A percentile compares a stretch with the other conserved stretches of the same genome.
phyloP scores from a whole-genome alignment of 2,113 vertebrate genomes.

The Nerophis ophidion region DNA sequence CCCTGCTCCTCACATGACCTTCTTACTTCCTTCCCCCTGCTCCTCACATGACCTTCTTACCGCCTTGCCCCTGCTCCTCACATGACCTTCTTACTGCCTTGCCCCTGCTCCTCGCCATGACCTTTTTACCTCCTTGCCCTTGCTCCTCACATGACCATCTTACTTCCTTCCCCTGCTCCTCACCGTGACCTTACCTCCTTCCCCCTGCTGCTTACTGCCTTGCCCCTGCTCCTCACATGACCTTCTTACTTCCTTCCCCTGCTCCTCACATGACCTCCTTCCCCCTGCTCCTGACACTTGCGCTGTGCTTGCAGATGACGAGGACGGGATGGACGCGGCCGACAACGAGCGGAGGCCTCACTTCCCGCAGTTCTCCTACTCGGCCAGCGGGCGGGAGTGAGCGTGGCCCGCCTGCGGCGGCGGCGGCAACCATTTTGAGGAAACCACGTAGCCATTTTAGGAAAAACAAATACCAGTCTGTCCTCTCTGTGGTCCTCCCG shows the following conservation, averaged over 20 bases:
- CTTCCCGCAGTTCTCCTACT: conserved; percentile 96
- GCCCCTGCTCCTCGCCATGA: too few relatives aligned
- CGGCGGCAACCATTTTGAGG: conserved; percentile 66
- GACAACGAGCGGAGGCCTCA: conserved; percentile 92
- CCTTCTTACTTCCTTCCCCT: not conserved
- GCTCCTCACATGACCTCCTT: too few relatives aligned
- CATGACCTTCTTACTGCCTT: too few relatives aligned
- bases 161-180: too few relatives aligned
- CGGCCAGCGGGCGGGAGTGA: conserved; percentile 92
- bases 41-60: too few relatives aligned
- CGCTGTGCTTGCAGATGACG: conserved; percentile 75
- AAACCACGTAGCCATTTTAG: conserved; percentile 75
- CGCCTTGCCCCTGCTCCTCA: too few relatives aligned
- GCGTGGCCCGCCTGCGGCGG: conserved; percentile 4
- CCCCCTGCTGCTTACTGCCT: too few relatives aligned
- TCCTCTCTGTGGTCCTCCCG: conserved; percentile 62
- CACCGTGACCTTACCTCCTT: too few relatives aligned
- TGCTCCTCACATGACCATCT: too few relatives aligned
- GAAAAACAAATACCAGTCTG: conserved; percentile 63
- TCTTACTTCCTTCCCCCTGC: too few relatives aligned
- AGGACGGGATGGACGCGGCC: conserved; percentile 90
- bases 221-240: not conserved
- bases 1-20: too few relatives aligned
- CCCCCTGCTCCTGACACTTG: not conserved
- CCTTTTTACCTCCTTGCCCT: too few relatives aligned